Conservation (phyloP, 2,888 invertebrate genomes). For the Petrolisthes cinctipes region DNA sequence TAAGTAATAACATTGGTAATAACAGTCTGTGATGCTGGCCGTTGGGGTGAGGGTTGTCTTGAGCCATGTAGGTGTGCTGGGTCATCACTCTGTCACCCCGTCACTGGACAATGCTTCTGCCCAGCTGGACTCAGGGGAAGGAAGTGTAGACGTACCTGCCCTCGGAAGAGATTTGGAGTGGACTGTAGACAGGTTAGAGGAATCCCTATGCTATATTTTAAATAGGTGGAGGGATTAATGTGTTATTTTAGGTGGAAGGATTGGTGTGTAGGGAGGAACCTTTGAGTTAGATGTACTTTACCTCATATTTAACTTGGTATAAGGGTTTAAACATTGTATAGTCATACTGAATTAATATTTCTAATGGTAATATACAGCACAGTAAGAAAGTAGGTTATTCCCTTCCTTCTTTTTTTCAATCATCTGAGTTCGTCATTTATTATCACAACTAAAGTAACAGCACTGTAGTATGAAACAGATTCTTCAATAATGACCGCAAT, state of each 20-base stretch:
- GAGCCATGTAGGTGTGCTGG: constrained; percentile 39
- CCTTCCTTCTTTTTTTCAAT: too few species aligned
- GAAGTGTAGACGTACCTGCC: constrained; percentile 45
- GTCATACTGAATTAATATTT: too few species aligned
- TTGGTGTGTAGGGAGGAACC: background rate
- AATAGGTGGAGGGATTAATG: background rate
- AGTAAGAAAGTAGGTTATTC: too few species aligned
- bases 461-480: too few species aligned
- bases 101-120: constrained; percentile 50
- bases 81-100: constrained; percentile 46
- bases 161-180: constrained; percentile 38
- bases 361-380: too few species aligned
- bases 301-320: background rate
- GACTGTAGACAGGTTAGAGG: constrained; percentile 46
- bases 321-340: too few species aligned
- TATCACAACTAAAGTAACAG: too few species aligned
- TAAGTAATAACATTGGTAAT: too few species aligned
- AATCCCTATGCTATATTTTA: background rate
- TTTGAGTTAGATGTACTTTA: background rate
- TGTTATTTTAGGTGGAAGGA: background rate
- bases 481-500: too few species aligned
- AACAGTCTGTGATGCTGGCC: constrained; percentile 33
- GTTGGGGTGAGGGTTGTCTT: constrained; percentile 38
- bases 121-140: constrained; percentile 48
- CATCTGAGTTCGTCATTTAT: too few species aligned